Evolutionary conservation across 1,140 invertebrate genomes (phyloP), one percentile per base, ranked within the genome.

Genomic region (Temnothorax longispinosus): DNA sequence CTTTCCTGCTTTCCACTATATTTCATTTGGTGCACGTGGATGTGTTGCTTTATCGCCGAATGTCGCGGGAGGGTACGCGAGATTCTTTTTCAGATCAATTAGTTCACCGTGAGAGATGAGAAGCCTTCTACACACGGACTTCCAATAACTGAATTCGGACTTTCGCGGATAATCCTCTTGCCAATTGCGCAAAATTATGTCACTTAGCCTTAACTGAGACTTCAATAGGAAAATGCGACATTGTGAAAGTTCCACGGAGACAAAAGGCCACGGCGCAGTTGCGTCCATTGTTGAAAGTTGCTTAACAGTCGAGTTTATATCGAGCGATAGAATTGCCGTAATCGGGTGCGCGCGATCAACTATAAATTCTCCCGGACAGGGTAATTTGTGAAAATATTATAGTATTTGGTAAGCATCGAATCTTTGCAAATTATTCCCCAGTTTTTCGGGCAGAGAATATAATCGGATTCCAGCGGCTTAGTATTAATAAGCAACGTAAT

Each of bases 111-210:
- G 41, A 35, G 21, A 72, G 18, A 58, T 21, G 80, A 50, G 18
- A 27, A 58, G 8, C 27, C 27, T 60, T 7, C 67, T 60, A 35
- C 7, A 13, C 54, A n/a, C n/a, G 67, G 27, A 75, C 71, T 74
- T 84, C 13, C 69, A 44, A 75, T 75, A 84, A 84, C 80, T 60
- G 54, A 27, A 60, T 84, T 84, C 56, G 80, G 64, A 60, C 64
- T 58, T 85, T 65, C 50, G 41, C 13, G 32, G 52, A 60, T 86
- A 86, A 87, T 88, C 87, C 84, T 67, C 71, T 77, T 56, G 81
- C 74, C 81, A 86, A 87, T 88, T 86, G 85, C 75, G 64, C 87
- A 67, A 88, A 88, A 88, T 88, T 88, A 86, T 88, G 72, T 88
- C 85, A 62, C 82, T 86, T 78, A 67, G 86, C 15, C 67, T 86